Evolutionary conservation across 2,113 vertebrate genomes (phyloP), one percentile per base, ranked within the genome.

Genomic region (Melanotaenia duboulayi): DNA sequence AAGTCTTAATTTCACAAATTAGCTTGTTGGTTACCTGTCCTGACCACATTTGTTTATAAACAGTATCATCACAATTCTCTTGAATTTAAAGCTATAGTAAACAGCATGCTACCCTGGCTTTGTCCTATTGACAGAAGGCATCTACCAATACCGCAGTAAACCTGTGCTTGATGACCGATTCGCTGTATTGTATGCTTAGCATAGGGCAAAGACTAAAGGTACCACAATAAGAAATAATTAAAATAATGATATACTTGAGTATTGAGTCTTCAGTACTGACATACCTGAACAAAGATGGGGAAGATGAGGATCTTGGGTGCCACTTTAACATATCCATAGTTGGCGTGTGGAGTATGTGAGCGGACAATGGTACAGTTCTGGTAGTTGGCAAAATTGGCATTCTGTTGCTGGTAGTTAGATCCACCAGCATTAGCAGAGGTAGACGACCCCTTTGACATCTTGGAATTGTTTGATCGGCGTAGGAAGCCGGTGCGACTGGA

Each of bases 231-330:
- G n/a, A n/a, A n/a, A n/a, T n/a, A n/a, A n/a, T n/a, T n/a, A n/a
- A n/a, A n/a, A n/a, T n/a, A n/a, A n/a, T n/a, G n/a, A n/a, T n/a
- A n/a, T n/a, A n/a, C n/a, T n/a, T n/a, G n/a, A n/a, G n/a, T 7
- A 20, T 28, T 28, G 28, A 28, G 28, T 28, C 28, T 28, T 6
- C 28, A 28, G 3, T 3, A 28, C 1, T 12, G 13, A 10, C 69
- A 55, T 60, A 97, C 97, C 95, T 98, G 97, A 44, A 98, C 97
- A 13, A 97, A 98, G 72, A 98, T 92, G 0, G 97, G 97, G 88
- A 98, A 98, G 66, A 98, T 97, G 56, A 98, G 94, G 75, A 97
- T 95, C 52, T 97, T 98, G 73, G 97, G 96, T 1, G 96, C 94
- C 89, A 95, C 92, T 1, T 96, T 96, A 61, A 97, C 95, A 0